Evolutionary conservation across 37 sponge, comb jelly and placozoan species (phyloP).

Genomic region (Lycopodina hypogea): DNA sequence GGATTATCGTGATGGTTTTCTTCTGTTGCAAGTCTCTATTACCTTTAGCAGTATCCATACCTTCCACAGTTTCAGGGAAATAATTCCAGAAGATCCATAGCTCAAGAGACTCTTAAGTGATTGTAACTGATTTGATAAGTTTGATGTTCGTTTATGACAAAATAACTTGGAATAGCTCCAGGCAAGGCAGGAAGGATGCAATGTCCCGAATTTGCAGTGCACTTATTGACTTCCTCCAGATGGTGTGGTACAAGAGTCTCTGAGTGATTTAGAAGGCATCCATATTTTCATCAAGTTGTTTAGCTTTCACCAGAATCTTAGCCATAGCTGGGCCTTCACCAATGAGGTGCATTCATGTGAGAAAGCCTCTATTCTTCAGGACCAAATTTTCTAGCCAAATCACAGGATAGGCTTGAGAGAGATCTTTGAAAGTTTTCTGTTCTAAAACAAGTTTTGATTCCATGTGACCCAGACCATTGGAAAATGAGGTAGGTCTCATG

Average conservation of each 20-base stretch:
- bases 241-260: conserved; percentile 81
- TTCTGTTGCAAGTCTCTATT: neutral
- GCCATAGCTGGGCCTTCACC: conserved; percentile 84
- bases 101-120: conserved; percentile 86
- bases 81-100: conserved; percentile 95
- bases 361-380: conserved; percentile 91
- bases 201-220: conserved; percentile 80
- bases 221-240: conserved; percentile 93
- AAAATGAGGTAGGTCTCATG: conserved; percentile 44
- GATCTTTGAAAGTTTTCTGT: conserved; percentile 65
- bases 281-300: conserved; percentile 51
- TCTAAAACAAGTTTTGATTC: conserved; percentile 35
- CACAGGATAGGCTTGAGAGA: conserved; percentile 77
- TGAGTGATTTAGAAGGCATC: conserved; percentile 75
- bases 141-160: neutral
- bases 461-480: conserved; percentile 13
- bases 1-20: conserved; percentile 64
- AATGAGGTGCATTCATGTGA: conserved; percentile 86
- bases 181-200: conserved; percentile 87
- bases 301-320: conserved; percentile 49
- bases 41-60: neutral
- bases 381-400: conserved; percentile 88
- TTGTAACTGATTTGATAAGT: conserved; percentile 33
- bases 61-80: conserved; percentile 65
- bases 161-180: conserved; percentile 42